A percentile compares a stretch with the other conserved stretches of the same genome.
Conservation (phyloP, 1,140 invertebrate genomes). For the Hycleus phaleratus region DNA sequence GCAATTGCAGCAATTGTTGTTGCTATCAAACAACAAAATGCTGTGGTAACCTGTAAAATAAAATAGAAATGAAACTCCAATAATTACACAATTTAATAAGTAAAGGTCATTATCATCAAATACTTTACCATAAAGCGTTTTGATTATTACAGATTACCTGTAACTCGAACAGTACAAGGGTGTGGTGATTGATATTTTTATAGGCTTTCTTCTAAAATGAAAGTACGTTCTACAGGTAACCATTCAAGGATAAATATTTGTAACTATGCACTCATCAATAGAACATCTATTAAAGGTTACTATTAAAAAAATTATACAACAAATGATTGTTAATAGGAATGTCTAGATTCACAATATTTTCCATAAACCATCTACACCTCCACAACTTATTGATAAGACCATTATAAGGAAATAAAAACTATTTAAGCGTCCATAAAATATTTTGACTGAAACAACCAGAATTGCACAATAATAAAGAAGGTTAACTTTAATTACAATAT, state of each 20-base stretch:
- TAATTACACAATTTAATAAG: not conserved
- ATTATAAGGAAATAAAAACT: too few species aligned
- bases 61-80: constrained; percentile 11
- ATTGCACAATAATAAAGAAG: too few species aligned
- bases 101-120: too few species aligned
- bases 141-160: too few species aligned
- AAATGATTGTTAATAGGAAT: constrained; percentile 4
- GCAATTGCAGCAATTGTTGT: constrained; percentile 36
- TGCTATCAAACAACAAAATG: constrained; percentile 40
- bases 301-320: constrained; percentile 10
- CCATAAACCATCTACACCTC: too few species aligned
- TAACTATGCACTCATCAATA: constrained; percentile 6
- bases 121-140: too few species aligned
- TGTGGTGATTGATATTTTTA: constrained; percentile 8
- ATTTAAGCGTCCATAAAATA: too few species aligned
- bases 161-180: not conserved
- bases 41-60: constrained; percentile 35
- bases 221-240: constrained; percentile 7
- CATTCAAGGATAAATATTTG: constrained; percentile 11
- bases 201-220: constrained; percentile 12
- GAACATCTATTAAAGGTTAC: constrained; percentile 8
- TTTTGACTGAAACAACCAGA: too few species aligned
- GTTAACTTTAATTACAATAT: too few species aligned
- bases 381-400: too few species aligned
- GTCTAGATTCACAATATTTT: not conserved